Conservation (phyloP, 2,888 invertebrate species). For the Monoplex corrugatus region DNA sequence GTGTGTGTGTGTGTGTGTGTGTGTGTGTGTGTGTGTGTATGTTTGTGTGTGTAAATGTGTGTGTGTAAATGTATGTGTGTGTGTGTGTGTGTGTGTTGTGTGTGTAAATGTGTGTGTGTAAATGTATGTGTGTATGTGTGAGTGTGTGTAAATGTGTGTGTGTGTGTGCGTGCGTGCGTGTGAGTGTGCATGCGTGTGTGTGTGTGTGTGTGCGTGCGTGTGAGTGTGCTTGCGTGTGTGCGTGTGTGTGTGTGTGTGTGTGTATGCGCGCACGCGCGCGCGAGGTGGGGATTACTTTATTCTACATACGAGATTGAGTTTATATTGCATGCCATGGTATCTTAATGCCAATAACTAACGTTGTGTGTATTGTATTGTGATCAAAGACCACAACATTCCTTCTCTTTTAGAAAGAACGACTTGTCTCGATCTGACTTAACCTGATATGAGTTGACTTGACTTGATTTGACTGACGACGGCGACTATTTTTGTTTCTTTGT, state of each 20-base stretch:
- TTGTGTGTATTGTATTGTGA: no score
- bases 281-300: no score
- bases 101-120: no score
- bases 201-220: neutral
- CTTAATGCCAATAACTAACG: no score
- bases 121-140: no score
- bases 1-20: neutral
- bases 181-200: neutral
- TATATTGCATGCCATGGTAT: no score
- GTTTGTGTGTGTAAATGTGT: neutral
- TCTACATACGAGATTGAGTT: neutral
- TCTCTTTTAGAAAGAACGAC: no score
- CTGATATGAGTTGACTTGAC: no score
- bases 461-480: no score
- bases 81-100: neutral
- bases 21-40: neutral
- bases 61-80: neutral
- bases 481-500: no score
- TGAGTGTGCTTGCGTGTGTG: neutral
- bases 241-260: neutral
- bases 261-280: neutral
- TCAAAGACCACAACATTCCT: no score
- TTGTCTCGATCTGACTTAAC: no score
- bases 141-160: neutral
- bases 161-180: neutral